These are phyloP conservation scores for Bombus huntii DNA, from an alignment of 1,140 invertebrate species.

Conservation along the genomic window DNA sequence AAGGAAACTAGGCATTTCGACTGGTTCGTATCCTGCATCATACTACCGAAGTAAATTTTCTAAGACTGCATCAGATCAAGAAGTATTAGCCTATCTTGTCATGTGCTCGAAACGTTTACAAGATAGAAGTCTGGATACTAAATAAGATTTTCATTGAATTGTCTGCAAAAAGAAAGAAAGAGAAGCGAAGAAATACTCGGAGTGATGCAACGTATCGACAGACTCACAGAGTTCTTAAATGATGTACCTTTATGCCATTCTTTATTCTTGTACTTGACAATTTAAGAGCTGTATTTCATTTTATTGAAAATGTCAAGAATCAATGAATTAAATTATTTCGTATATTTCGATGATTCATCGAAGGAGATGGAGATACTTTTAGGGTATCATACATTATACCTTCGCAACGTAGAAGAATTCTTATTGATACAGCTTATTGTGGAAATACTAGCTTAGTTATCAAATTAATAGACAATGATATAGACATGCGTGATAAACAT, in stretches of 20 bases:
- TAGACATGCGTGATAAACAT: background rate
- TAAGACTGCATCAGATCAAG: constrained; percentile 80
- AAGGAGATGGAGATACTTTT: background rate
- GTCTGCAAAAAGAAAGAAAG: background rate
- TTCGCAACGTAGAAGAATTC: constrained; percentile 16
- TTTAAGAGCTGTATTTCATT: constrained; percentile 17
- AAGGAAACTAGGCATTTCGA: constrained; percentile 52
- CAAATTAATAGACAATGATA: background rate
- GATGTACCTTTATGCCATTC: constrained; percentile 27
- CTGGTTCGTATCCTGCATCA: constrained; percentile 36
- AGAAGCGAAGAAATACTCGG: constrained; percentile 18
- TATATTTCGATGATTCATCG: constrained; percentile 1
- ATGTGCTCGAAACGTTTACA: constrained; percentile 67
- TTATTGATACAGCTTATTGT: constrained; percentile 22
- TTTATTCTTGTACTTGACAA: constrained; percentile 18
- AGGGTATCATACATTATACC: background rate
- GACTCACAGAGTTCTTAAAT: constrained; percentile 8
- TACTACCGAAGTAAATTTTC: constrained; percentile 69
- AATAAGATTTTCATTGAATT: constrained; percentile 62
- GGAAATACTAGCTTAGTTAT: constrained; percentile 24
- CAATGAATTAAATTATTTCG: constrained; percentile 31
- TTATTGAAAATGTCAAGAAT: background rate
- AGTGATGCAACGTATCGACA: constrained; percentile 33
- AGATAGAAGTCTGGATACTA: constrained; percentile 60
- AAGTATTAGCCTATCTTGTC: constrained; percentile 76